Evolutionary conservation across 2,797 vertebrate species (phyloP).

Genomic region (Coendou prehensilis): DNA sequence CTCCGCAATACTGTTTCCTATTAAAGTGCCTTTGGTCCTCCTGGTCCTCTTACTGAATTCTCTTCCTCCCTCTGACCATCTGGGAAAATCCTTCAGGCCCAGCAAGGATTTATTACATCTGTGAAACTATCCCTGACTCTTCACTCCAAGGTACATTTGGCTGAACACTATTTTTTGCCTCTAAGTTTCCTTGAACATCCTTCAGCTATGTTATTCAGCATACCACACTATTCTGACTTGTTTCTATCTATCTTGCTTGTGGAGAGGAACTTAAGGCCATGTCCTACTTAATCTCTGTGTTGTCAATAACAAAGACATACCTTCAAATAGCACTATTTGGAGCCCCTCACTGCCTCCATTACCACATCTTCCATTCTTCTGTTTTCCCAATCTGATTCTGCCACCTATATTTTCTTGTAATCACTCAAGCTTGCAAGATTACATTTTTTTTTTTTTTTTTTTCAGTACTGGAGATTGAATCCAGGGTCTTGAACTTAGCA

Average conservation of each 20-base stretch:
- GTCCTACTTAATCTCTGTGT: not conserved
- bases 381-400: not conserved
- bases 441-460: not conserved
- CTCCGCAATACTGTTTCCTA: constrained; percentile 1
- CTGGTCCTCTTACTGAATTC: constrained; percentile 26
- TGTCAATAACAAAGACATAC: not conserved
- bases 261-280: not conserved
- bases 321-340: not conserved
- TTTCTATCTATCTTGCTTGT: not conserved
- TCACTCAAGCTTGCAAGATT: not conserved
- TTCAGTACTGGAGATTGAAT: not conserved
- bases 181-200: not conserved
- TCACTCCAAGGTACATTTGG: not conserved
- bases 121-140: constrained; percentile 6
- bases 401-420: not conserved
- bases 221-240: not conserved
- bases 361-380: not conserved
- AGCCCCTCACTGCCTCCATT: not conserved
- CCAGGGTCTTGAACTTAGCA: not conserved
- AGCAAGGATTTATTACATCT: constrained; percentile 41
- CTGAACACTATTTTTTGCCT: constrained; percentile 13
- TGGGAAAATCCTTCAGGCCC: constrained; percentile 56
- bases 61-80: not conserved
- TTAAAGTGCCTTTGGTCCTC: constrained; percentile 15
- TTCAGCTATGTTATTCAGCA: not conserved